Evolutionary conservation across 2,888 invertebrate species (phyloP).

Genomic region (Pristionchus mayeri): DNA sequence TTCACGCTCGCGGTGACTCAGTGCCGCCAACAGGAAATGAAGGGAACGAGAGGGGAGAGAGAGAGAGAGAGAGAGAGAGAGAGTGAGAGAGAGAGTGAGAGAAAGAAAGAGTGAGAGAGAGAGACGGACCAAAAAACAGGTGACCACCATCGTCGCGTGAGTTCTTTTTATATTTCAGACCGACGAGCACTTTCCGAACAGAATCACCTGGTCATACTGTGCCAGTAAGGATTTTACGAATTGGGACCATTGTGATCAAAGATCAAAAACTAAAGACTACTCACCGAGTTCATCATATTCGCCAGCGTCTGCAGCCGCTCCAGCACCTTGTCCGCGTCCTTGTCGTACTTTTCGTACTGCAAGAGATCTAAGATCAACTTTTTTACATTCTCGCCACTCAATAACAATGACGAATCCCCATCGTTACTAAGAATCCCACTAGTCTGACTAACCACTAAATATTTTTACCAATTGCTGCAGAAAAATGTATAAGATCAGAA

Average conservation of each 20-base stretch:
- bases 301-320: slow-evolving; percentile 92
- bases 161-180: background rate
- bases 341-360: slow-evolving; percentile 86
- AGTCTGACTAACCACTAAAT: too few relatives aligned
- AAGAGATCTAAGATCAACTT: too few relatives aligned
- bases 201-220: too few relatives aligned
- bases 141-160: slow-evolving; percentile 28
- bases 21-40: slow-evolving; percentile 28
- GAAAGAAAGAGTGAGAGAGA: background rate
- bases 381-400: too few relatives aligned
- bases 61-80: background rate
- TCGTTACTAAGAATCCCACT: too few relatives aligned
- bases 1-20: slow-evolving; percentile 21
- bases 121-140: slow-evolving; percentile 6
- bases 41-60: background rate
- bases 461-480: too few relatives aligned
- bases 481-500: too few relatives aligned
- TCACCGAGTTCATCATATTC: slow-evolving; percentile 94
- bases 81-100: background rate
- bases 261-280: slow-evolving; percentile 76
- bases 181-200: too few relatives aligned
- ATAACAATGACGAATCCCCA: too few relatives aligned
- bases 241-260: too few relatives aligned
- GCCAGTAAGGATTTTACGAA: too few relatives aligned
- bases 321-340: slow-evolving; percentile 84